Percentiles rank a stretch among this genome's conserved stretches.
Conservation (phyloP, 2,113 vertebrate genomes). For the Pseudopipra pipra region DNA sequence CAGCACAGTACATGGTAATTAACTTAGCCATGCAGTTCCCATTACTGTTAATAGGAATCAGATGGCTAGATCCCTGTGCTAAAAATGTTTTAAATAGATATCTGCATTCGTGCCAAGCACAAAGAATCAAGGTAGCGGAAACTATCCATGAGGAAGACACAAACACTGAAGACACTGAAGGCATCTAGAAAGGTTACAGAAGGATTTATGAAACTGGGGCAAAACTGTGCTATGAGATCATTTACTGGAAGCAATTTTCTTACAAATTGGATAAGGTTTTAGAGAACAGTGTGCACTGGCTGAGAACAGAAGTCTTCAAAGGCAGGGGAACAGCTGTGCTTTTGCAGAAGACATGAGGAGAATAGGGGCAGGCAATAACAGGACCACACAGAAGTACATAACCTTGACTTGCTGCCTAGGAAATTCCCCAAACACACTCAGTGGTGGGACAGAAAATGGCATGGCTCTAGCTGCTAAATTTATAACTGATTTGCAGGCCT, state of each 20-base stretch:
- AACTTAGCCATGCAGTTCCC: constrained; percentile 30
- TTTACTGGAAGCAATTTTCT: background rate
- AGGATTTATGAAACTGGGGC: background rate
- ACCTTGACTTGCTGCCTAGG: background rate
- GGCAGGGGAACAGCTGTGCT: background rate
- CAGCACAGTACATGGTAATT: constrained; percentile 20
- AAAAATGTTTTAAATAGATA: constrained; percentile 53
- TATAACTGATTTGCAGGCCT: background rate
- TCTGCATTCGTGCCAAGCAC: background rate
- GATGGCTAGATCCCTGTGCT: constrained; percentile 34
- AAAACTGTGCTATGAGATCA: background rate
- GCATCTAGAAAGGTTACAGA: background rate
- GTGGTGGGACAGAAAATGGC: background rate
- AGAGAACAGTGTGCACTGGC: background rate
- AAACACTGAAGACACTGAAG: background rate
- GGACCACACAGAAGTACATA: background rate
- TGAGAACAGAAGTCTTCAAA: background rate
- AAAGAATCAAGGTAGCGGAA: background rate
- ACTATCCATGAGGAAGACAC: background rate
- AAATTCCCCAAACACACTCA: background rate
- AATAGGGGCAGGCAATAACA: background rate
- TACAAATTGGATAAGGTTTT: background rate
- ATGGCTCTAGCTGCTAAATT: background rate
- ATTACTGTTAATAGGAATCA: constrained; percentile 63
- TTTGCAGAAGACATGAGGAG: background rate